Percentiles rank a stretch among this genome's conserved stretches.
Evolutionary conservation across 2,888 invertebrate species (phyloP).

Genomic region (Hypena proboscidalis): DNA sequence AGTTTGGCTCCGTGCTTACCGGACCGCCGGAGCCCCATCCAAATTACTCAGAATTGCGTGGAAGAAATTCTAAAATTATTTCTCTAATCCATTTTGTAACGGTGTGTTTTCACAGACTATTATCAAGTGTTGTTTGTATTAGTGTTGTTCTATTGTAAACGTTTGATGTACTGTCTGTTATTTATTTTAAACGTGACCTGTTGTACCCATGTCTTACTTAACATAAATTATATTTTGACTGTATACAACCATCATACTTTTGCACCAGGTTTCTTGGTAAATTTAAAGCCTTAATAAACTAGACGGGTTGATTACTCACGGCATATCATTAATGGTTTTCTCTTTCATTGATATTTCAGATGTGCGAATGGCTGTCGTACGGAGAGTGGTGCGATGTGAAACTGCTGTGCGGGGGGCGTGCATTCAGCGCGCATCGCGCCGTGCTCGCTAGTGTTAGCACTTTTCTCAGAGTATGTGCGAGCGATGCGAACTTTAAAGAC

Average conservation of each 20-base stretch:
- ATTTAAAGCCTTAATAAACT: background rate
- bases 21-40: slow-evolving; percentile 45
- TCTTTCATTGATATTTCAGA: slow-evolving; percentile 54
- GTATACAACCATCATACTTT: background rate
- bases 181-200: slow-evolving; percentile 3
- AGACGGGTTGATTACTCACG: background rate
- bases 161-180: slow-evolving; percentile 14
- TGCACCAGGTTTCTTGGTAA: background rate
- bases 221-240: background rate
- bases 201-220: background rate
- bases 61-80: slow-evolving; percentile 50
- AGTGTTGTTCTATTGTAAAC: slow-evolving; percentile 29
- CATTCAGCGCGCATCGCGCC: slow-evolving; percentile 87
- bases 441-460: slow-evolving; percentile 89
- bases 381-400: slow-evolving; percentile 87
- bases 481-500: background rate
- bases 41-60: slow-evolving; percentile 58
- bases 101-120: slow-evolving; percentile 51
- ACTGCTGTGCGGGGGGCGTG: slow-evolving; percentile 86
- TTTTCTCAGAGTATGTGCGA: slow-evolving; percentile 85
- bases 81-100: slow-evolving; percentile 50
- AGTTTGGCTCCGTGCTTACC: slow-evolving; percentile 50
- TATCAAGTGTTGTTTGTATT: slow-evolving; percentile 33
- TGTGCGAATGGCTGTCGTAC: slow-evolving; percentile 73
- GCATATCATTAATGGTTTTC: slow-evolving; percentile 14